These are phyloP conservation scores for Mastomys natalensis DNA, from an alignment of 2,113 vertebrate genomes.

Conservation along the genomic window DNA sequence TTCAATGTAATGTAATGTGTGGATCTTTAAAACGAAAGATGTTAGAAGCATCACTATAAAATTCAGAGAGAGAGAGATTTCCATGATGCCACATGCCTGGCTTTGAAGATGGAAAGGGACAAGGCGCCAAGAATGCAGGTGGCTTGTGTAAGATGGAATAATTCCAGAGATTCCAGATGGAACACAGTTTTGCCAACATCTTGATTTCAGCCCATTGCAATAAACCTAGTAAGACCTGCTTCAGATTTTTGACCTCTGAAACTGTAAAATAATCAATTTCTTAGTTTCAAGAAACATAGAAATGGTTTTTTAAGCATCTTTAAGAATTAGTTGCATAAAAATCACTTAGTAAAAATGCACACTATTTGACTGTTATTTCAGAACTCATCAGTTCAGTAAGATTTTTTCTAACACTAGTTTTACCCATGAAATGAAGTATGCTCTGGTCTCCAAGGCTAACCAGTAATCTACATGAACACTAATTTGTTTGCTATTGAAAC, in stretches of 20 bases:
- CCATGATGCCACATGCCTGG: not conserved
- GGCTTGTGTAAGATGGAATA: not conserved
- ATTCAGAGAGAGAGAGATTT: not conserved
- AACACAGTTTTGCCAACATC: slow-evolving; percentile 35
- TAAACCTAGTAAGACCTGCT: slow-evolving; percentile 51
- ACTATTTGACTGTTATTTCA: not conserved
- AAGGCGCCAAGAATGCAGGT: slow-evolving; percentile 25
- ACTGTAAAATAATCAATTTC: not conserved
- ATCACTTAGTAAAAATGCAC: not conserved
- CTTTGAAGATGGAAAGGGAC: not conserved
- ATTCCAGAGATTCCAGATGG: slow-evolving; percentile 53
- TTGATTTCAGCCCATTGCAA: slow-evolving; percentile 55
- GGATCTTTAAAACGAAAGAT: not conserved
- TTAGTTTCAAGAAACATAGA: not conserved
- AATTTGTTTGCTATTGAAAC: not conserved
- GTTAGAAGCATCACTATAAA: not conserved
- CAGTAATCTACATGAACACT: not conserved
- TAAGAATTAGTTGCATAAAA: not conserved
- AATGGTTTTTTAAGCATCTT: too few species aligned
- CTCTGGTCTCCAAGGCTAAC: not conserved
- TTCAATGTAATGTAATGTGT: not conserved
- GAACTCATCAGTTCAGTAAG: not conserved
- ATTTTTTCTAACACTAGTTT: not conserved
- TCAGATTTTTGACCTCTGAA: not conserved
- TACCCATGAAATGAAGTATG: not conserved